These are phyloP conservation scores for Capreolus pygargus DNA, from an alignment of 2,113 vertebrate species.

Conservation along the genomic window DNA sequence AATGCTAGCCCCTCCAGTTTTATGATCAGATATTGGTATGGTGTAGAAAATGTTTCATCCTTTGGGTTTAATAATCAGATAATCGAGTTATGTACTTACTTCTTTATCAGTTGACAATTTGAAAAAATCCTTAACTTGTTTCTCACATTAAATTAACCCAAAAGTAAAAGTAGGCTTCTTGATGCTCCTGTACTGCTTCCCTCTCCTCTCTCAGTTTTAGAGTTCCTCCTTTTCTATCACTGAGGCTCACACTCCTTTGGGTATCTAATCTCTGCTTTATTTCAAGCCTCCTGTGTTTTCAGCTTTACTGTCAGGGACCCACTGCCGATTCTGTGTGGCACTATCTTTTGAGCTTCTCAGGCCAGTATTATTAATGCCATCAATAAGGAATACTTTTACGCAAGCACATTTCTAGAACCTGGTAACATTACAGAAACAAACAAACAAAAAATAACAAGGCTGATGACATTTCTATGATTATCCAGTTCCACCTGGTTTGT, in stretches of 20 bases:
- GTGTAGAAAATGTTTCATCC: neutral
- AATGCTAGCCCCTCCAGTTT: neutral
- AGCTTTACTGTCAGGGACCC: neutral
- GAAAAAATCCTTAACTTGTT: neutral
- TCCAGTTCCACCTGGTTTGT: neutral
- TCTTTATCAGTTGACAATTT: conserved; percentile 42
- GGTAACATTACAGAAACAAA: conserved; percentile 16
- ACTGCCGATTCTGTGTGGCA: neutral
- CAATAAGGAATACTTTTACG: conserved; percentile 9
- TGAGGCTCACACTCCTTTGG: neutral
- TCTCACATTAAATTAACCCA: neutral
- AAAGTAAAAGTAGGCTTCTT: neutral
- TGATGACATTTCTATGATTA: conserved; percentile 29
- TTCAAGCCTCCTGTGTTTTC: conserved; percentile 12
- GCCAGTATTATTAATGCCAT: neutral
- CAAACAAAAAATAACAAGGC: neutral
- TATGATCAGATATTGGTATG: neutral
- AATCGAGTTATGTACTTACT: neutral
- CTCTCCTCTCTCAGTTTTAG: neutral
- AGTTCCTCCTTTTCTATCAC: conserved; percentile 16
- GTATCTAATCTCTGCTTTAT: neutral
- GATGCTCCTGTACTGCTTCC: neutral
- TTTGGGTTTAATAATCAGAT: neutral
- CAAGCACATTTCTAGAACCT: neutral
- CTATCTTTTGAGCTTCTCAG: neutral